Evolutionary conservation across 2,113 vertebrate species (phyloP), one percentile per base, ranked within the genome.

Genomic region (Scortum barcoo): DNA sequence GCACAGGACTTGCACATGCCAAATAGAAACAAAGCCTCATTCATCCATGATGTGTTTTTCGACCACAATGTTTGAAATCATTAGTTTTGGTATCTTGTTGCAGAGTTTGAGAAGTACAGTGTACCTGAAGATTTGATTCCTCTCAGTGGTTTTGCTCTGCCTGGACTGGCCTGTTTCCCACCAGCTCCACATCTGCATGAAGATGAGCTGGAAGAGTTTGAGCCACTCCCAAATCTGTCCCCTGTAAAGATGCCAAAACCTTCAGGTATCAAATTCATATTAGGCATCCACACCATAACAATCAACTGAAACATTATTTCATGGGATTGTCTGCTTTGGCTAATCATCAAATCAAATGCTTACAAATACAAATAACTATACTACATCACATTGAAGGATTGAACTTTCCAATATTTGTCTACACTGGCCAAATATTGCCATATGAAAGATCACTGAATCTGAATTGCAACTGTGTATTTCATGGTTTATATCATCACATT

Each of bases 51-150:
- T 28, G 7, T 60, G 50, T 58, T 46, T 44, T 5, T 11, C 53
- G 26, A n/a, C n/a, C 16, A n/a, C 30, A 17, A 2, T 48, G 22
- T 50, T 36, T 70, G 30, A 10, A 57, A 48, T 30, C 1, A 1
- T 17, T 33, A 4, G 3, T 38, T 38, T 60, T 62, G 4, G 1
- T 51, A 0, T 56, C 2, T 40, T 57, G 5, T 4, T 24, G 5
- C 73, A 94, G 94, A 92, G 48, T 94, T 90, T 87, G 69, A 90
- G 76, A 91, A 78, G 61, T 90, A 91, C 74, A 42, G 58, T 0
- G 0, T 90, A 48, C 91, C 91, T 17, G 94, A 94, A 48, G 91
- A 93, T 54, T 26, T 94, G 54, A 72, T 94, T 76, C 77, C 30
- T 24, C 70, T 94, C 26, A 54, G 93, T 53, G 22, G 24, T 26